Base-by-base conservation (phyloP, 2,888 invertebrate genomes). In the Lamellibrachia satsuma region DNA sequence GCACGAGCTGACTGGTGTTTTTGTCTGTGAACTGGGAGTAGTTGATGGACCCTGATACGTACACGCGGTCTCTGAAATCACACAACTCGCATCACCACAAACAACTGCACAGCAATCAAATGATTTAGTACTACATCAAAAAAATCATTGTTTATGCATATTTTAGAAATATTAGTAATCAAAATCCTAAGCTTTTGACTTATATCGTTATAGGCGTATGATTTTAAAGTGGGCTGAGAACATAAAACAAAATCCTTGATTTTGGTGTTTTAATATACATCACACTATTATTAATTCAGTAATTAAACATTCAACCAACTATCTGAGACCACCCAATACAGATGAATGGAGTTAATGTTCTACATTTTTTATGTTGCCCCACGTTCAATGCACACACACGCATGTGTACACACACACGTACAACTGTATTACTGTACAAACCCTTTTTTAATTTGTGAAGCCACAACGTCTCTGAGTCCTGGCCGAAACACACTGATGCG, bases 401-500 rank as follows among this genome's bases (percentile, higher is more conserved):
- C 60, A 60, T 60, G 52, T 91, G 92, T 51, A 60, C 91, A 57
- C 90, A 92, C 8, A 91, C 11, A 52, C 7, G 39, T 52, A 92
- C 11, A 60, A n/a, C 9, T 27, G 90, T 15, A 15, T n/a, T 75
- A 39, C 52, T 22, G 39, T 75, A 75, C 75, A 75, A 75, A 75
- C 75, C 75, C 75, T 75, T 75, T 75, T n/a, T 75, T 75, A n/a
- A 75, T 22, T 3, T 22, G 4, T 75, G 75, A 75, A 22, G 98
- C 97, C 0, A 98, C 98, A 0, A 97, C 97, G 55, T 98, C 98
- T 90, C 98, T 97, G 2, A 99, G 97, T 92, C 97, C 97, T 3
- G 98, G 98, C 95, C 98, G 98, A 96, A 99, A 99, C 8, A 99
- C 98, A 95, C 98, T 98, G 92, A 99, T 97, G 95, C 98, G 97